A percentile compares a stretch with the other conserved stretches of the same genome.
Evolutionary conservation across 2,113 vertebrate species (phyloP).

Genomic region (Sylvietta virens): DNA sequence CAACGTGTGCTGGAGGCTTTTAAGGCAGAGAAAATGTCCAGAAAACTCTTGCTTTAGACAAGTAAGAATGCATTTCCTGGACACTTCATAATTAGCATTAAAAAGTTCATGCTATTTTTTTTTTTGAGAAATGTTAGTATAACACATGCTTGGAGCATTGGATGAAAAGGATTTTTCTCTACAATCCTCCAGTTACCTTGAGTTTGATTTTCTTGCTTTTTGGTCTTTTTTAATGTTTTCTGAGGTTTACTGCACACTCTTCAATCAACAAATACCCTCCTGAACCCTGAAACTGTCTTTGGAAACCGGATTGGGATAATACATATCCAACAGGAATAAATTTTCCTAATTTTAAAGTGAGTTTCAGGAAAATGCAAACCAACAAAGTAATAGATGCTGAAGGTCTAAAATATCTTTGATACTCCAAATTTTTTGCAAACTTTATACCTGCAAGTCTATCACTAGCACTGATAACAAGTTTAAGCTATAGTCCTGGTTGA

Average conservation of each 20-base stretch:
- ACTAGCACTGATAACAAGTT: neutral
- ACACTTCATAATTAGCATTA: neutral
- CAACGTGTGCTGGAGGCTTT: neutral
- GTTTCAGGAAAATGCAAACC: neutral
- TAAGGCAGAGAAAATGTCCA: neutral
- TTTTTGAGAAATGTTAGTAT: neutral
- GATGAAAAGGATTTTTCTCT: neutral
- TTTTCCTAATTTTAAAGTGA: neutral
- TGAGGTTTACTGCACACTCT: neutral
- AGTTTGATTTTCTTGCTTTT: neutral
- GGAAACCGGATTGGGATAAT: neutral
- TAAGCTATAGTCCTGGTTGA: neutral
- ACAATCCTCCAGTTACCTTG: neutral
- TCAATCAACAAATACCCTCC: neutral
- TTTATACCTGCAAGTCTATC: neutral
- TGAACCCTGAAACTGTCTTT: neutral
- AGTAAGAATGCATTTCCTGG: neutral
- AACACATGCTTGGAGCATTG: neutral
- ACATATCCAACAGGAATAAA: neutral
- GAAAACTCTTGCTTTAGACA: neutral
- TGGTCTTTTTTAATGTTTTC: neutral
- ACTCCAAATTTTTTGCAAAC: neutral
- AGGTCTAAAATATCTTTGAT: neutral
- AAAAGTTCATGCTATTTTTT: neutral
- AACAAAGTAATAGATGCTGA: neutral